Percentiles rank a stretch among this genome's conserved stretches.
Evolutionary conservation across 1,140 invertebrate species (phyloP).

Genomic region (Drosophila triauraria): DNA sequence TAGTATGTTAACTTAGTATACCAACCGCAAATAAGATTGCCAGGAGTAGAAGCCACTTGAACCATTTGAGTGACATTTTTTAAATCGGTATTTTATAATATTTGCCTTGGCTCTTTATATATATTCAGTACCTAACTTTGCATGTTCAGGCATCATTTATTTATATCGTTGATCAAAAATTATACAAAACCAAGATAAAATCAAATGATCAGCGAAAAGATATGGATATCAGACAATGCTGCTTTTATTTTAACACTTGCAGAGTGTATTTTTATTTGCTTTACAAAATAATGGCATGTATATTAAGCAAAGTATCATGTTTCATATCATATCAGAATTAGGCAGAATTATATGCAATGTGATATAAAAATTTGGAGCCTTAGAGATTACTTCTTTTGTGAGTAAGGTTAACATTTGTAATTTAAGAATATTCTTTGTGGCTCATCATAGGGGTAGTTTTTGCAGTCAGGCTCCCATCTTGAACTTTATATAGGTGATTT

Average conservation of each 20-base stretch:
- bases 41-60: neutral
- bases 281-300: too few species aligned
- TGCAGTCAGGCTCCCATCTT: too few species aligned
- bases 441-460: too few species aligned
- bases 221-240: neutral
- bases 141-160: neutral
- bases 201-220: neutral
- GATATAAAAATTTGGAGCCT: too few species aligned
- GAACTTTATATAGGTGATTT: too few species aligned
- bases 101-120: neutral
- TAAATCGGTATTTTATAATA: too few species aligned
- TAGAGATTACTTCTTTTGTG: too few species aligned
- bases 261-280: neutral
- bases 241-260: neutral
- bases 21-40: neutral
- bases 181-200: neutral
- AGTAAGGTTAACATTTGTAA: too few species aligned
- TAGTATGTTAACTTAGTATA: neutral
- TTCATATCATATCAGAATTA: too few species aligned
- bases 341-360: too few species aligned
- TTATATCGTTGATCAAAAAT: neutral
- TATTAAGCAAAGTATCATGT: too few species aligned
- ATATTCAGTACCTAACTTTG: neutral
- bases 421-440: too few species aligned
- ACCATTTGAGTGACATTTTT: neutral